Conservation (phyloP, 2,797 vertebrate species). For the Lepus oiostolus region DNA sequence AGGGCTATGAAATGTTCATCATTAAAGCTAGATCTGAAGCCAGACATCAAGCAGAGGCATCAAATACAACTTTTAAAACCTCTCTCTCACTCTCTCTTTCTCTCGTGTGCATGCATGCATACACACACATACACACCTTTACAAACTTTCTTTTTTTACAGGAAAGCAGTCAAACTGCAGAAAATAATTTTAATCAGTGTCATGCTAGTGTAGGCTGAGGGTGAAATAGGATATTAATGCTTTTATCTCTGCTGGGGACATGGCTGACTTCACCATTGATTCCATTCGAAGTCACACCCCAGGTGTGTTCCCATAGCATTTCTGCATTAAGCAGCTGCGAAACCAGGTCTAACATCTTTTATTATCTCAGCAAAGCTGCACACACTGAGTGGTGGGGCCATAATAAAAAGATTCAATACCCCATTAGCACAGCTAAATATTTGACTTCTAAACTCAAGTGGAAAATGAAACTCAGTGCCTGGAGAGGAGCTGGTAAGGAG, state of each 20-base stretch:
- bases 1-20: constrained; percentile 10
- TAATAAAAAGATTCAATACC: constrained; percentile 81
- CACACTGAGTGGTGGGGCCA: constrained; percentile 60
- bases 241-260: constrained; percentile 88
- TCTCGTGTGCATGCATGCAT: background rate
- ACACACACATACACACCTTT: background rate
- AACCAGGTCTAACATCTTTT: constrained; percentile 79
- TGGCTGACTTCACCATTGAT: constrained; percentile 85
- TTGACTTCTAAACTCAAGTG: constrained; percentile 84
- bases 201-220: constrained; percentile 78
- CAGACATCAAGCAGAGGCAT: constrained; percentile 67
- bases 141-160: constrained; percentile 70
- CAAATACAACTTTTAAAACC: constrained; percentile 59
- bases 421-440: constrained; percentile 84
- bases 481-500: constrained; percentile 57
- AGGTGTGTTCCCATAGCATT: constrained; percentile 85
- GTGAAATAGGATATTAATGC: constrained; percentile 85
- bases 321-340: constrained; percentile 86
- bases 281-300: constrained; percentile 76
- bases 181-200: constrained; percentile 87
- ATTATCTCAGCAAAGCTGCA: constrained; percentile 76
- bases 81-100: background rate
- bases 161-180: constrained; percentile 82
- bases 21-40: constrained; percentile 62
- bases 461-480: constrained; percentile 82